These are phyloP conservation scores for Steinernema hermaphroditum DNA, from an alignment of 2,888 invertebrate species.

Conservation along the genomic window DNA sequence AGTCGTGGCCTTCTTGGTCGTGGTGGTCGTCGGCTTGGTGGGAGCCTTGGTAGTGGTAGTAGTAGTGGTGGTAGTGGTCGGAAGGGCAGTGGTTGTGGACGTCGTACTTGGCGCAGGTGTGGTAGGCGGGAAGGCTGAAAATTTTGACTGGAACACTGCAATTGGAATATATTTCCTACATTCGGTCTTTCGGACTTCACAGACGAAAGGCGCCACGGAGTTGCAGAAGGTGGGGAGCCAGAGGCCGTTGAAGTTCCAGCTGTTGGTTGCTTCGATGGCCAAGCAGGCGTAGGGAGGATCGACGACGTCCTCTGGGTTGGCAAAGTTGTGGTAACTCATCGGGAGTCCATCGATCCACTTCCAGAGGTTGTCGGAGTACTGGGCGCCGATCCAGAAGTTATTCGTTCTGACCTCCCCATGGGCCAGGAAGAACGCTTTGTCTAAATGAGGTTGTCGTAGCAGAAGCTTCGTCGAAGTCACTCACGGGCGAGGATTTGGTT, in stretches of 20 bases:
- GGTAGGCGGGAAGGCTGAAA: neutral
- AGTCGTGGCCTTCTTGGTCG: neutral
- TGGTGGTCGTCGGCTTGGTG: neutral
- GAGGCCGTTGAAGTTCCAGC: slow-evolving; percentile 11
- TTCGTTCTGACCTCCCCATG: neutral
- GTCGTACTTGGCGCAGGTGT: neutral
- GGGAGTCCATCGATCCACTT: neutral
- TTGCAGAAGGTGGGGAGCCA: slow-evolving; percentile 19
- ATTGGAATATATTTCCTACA: neutral
- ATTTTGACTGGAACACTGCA: too few relatives aligned
- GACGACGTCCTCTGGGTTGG: neutral
- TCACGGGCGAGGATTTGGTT: slow-evolving; percentile 4
- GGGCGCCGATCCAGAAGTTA: slow-evolving; percentile 14
- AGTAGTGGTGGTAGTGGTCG: neutral
- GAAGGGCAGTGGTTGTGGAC: neutral
- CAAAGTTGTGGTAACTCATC: neutral
- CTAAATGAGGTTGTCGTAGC: neutral
- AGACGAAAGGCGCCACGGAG: neutral
- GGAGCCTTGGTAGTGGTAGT: neutral
- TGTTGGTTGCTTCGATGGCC: neutral
- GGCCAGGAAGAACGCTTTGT: slow-evolving; percentile 3
- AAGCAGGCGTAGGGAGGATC: neutral
- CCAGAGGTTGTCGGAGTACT: neutral
- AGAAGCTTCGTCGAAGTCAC: neutral
- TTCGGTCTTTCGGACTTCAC: neutral